These are phyloP conservation scores for Aegotheles bennettii DNA, from an alignment of 2,113 vertebrate species.

Conservation along the genomic window DNA sequence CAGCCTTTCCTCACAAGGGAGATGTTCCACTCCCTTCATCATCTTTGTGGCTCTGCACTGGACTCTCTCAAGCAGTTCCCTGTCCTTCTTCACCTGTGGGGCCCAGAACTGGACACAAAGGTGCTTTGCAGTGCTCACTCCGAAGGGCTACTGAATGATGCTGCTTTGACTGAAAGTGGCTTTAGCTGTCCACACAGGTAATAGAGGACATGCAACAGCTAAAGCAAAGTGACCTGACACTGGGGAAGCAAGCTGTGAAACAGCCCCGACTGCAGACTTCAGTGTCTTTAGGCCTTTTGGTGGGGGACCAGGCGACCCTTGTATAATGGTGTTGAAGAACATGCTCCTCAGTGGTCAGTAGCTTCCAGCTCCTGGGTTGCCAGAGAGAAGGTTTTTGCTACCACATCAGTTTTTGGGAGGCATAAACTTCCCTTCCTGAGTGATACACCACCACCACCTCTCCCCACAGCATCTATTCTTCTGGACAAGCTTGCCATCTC, in stretches of 20 bases:
- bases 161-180: not conserved
- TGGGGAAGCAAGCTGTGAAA: not conserved
- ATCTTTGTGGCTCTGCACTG: no score
- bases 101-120: no score
- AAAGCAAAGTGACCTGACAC: not conserved
- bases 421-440: not conserved
- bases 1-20: no score
- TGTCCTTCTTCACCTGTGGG: no score
- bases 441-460: not conserved
- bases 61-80: no score
- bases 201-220: not conserved
- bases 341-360: rapidly evolving
- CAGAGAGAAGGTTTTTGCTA: not conserved
- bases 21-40: no score
- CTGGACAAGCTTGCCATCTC: not conserved
- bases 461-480: not conserved
- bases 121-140: not conserved
- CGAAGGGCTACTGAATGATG: rapidly evolving
- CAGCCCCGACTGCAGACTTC: not conserved
- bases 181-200: not conserved
- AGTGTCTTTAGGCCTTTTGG: not conserved
- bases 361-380: not conserved
- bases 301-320: not conserved
- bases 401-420: not conserved
- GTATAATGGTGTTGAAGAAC: not conserved